phyloP scores from a whole-genome alignment of 2,113 vertebrate species.

The Aphelocoma coerulescens region DNA sequence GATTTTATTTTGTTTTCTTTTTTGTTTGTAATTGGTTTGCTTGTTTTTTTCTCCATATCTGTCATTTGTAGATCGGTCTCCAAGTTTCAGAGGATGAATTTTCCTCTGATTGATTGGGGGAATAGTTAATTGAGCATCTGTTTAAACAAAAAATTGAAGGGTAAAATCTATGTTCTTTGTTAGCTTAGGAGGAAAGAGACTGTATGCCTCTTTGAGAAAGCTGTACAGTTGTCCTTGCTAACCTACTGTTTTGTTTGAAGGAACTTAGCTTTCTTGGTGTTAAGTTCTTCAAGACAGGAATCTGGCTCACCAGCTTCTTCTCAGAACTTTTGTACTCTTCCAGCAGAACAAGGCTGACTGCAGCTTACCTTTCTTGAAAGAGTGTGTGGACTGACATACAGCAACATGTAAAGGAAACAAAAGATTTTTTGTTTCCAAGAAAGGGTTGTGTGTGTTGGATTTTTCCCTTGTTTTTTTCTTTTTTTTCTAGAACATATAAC shows the following conservation, averaged over 20 bases:
- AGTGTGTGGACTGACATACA: not conserved
- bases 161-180: not conserved
- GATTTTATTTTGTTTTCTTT: not conserved
- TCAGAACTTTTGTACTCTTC: not conserved
- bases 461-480: not conserved
- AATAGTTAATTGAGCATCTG: not conserved
- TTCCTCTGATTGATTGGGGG: not conserved
- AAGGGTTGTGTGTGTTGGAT: not conserved
- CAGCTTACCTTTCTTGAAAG: not conserved
- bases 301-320: not conserved
- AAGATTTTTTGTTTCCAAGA: not conserved
- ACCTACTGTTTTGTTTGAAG: not conserved
- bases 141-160: not conserved
- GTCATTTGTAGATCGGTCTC: not conserved
- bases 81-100: not conserved
- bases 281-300: not conserved
- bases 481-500: not conserved
- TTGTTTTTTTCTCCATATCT: not conserved
- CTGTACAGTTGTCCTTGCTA: not conserved
- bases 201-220: not conserved
- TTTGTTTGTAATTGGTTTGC: not conserved
- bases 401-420: not conserved
- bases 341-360: not conserved
- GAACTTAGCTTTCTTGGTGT: not conserved
- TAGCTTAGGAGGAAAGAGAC: not conserved